Evolutionary conservation across 2,797 vertebrate genomes (phyloP).

Genomic region (Halcyon smyrnensis): DNA sequence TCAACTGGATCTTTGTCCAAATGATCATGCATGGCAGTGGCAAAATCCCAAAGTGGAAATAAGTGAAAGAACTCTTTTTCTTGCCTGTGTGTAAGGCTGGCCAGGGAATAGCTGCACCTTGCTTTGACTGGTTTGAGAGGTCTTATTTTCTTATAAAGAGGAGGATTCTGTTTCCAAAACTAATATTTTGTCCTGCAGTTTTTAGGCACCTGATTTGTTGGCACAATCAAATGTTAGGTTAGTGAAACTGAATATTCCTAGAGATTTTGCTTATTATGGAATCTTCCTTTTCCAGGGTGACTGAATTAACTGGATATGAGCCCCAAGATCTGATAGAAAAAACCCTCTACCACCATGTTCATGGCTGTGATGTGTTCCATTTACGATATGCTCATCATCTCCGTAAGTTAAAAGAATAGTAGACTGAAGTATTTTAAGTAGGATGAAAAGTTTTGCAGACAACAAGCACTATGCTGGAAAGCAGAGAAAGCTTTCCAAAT

Average conservation of each 20-base stretch:
- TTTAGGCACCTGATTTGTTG: constrained; percentile 25
- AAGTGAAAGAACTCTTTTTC: not conserved
- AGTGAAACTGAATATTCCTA: not conserved
- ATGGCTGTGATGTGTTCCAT: constrained; percentile 91
- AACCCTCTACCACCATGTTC: constrained; percentile 94
- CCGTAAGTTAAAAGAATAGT: constrained; percentile 80
- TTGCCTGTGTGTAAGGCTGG: not conserved
- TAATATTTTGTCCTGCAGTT: not conserved
- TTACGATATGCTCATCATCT: constrained; percentile 91
- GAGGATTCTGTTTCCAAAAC: constrained; percentile 56
- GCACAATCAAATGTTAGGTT: not conserved
- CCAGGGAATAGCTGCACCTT: constrained; percentile 2
- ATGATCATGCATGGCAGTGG: not conserved
- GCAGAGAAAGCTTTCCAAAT: not conserved
- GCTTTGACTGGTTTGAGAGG: not conserved
- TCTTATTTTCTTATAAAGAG: constrained; percentile 35
- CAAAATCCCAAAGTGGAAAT: not conserved
- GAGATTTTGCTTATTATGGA: not conserved
- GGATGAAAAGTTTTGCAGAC: not conserved
- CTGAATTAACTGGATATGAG: constrained; percentile 92
- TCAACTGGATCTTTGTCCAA: not conserved
- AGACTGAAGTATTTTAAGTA: not conserved
- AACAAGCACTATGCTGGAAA: not conserved
- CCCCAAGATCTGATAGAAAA: constrained; percentile 97
- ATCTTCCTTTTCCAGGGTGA: constrained; percentile 83